Conservation (phyloP, 2,888 invertebrate species). For the Trachelus tabidus region DNA sequence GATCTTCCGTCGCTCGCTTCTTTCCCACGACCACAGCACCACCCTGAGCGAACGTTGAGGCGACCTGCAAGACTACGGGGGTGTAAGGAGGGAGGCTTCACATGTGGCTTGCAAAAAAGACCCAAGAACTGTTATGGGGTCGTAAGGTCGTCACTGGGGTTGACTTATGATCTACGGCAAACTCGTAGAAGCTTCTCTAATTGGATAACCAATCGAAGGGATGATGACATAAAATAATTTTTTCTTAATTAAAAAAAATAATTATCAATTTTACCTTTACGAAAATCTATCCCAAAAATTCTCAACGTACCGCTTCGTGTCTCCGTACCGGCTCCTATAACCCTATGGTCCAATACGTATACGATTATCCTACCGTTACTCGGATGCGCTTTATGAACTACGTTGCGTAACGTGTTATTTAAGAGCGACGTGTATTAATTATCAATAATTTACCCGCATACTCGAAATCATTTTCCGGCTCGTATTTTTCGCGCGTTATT, state of each 20-base stretch:
- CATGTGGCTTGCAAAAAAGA: constrained; percentile 50
- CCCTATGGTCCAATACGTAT: neutral
- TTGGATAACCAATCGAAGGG: neutral
- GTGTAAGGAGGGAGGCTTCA: constrained; percentile 42
- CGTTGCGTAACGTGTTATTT: constrained; percentile 41
- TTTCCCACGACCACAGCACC: constrained; percentile 54
- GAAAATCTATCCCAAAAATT: neutral
- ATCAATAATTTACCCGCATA: constrained; percentile 10
- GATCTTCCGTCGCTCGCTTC: constrained; percentile 35
- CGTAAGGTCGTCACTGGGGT: neutral
- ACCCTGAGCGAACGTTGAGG: constrained; percentile 46
- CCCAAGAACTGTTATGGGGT: neutral
- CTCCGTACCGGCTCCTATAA: neutral
- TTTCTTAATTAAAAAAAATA: too few relatives aligned
- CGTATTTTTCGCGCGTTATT: neutral
- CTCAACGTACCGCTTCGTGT: neutral
- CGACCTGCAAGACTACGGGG: constrained; percentile 45
- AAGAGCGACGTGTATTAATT: constrained; percentile 39
- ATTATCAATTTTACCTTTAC: neutral
- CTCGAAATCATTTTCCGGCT: neutral
- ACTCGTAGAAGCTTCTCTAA: neutral
- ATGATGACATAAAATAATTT: neutral
- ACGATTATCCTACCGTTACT: neutral
- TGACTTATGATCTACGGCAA: neutral
- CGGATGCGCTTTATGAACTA: constrained; percentile 17